Conservation (phyloP, 2,113 vertebrate genomes). For the Andinoacara biseriatus region DNA sequence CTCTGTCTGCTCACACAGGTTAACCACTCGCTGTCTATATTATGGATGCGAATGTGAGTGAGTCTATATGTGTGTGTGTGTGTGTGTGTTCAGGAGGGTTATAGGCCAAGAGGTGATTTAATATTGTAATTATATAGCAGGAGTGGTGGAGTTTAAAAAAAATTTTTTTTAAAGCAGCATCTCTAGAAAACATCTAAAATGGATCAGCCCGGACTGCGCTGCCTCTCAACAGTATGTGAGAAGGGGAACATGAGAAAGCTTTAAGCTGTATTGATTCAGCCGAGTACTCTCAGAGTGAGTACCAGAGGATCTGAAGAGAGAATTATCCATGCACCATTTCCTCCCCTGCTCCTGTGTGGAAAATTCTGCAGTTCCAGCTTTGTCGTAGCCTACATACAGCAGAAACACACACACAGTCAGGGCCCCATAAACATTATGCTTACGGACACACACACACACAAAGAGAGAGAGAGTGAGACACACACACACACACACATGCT, state of each 20-base stretch:
- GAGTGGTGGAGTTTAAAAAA: neutral
- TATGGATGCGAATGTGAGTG: constrained; percentile 30
- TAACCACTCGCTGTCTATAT: constrained; percentile 51
- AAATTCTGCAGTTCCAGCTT: constrained; percentile 68
- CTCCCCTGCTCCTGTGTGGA: constrained; percentile 64
- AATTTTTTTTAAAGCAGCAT: constrained; percentile 15
- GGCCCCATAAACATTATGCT: neutral
- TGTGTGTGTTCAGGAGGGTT: constrained; percentile 19
- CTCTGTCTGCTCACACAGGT: constrained; percentile 63
- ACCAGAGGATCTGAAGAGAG: constrained; percentile 71
- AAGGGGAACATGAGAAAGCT: constrained; percentile 75
- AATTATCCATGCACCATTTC: constrained; percentile 82
- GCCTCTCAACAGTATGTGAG: constrained; percentile 53
- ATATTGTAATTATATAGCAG: constrained; percentile 27
- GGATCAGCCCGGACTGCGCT: neutral
- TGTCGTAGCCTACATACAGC: constrained; percentile 66
- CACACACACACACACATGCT: neutral
- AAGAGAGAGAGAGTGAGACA: neutral
- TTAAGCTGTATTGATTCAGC: constrained; percentile 76
- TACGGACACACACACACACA: neutral
- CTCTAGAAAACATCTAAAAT: constrained; percentile 31
- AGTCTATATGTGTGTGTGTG: constrained; percentile 11
- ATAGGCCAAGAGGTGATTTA: constrained; percentile 45
- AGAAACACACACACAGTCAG: constrained; percentile 29
- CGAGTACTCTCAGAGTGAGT: constrained; percentile 63